A percentile compares a stretch with the other conserved stretches of the same genome.
Conservation (phyloP, 2,113 vertebrate genomes). For the Macroglossus sobrinus region DNA sequence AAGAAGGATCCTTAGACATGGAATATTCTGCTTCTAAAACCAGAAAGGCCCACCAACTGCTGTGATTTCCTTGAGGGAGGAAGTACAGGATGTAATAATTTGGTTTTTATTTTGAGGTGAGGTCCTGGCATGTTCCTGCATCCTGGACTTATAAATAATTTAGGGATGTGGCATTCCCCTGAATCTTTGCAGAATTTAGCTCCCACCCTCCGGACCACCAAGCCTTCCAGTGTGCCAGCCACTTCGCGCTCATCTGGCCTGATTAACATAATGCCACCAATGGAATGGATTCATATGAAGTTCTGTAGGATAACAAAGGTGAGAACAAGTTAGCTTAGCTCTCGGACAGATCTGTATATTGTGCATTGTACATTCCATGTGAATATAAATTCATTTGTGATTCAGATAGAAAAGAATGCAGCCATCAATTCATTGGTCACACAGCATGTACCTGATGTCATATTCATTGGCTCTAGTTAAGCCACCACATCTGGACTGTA, state of each 20-base stretch:
- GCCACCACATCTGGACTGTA: background rate
- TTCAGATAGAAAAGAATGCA: background rate
- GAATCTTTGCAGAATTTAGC: background rate
- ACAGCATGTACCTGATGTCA: background rate
- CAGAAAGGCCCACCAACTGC: background rate
- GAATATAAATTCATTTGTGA: background rate
- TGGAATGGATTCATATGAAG: background rate
- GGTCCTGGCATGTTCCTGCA: background rate
- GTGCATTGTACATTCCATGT: background rate
- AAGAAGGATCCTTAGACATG: background rate
- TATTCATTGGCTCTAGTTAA: background rate
- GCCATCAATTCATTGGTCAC: background rate
- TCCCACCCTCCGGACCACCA: background rate
- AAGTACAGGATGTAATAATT: background rate
- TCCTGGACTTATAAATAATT: background rate
- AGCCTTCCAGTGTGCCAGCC: background rate
- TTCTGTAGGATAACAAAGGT: background rate
- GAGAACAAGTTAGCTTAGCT: background rate
- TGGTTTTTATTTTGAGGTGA: background rate
- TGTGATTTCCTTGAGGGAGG: background rate
- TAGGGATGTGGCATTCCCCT: background rate
- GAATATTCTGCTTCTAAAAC: background rate
- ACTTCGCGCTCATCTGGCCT: background rate
- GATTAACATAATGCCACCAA: background rate
- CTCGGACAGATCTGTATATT: background rate